Evolutionary conservation across 1,140 invertebrate species (phyloP).

Genomic region (Xylocopa sonorina): DNA sequence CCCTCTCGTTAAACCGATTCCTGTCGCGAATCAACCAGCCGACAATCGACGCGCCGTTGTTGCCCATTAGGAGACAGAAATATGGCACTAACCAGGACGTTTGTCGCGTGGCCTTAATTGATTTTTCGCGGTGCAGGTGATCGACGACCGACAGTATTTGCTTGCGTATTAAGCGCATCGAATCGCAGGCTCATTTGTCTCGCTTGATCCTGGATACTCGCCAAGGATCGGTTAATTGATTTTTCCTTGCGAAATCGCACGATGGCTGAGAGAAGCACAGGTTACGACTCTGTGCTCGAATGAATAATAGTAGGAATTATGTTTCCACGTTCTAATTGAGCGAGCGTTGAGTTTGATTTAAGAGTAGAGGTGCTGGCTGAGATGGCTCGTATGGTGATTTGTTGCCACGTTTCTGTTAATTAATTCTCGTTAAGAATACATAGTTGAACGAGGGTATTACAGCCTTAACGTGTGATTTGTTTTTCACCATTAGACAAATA

Average conservation of each 20-base stretch:
- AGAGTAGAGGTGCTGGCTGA: not conserved
- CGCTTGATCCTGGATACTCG: not conserved
- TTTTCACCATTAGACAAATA: not conserved
- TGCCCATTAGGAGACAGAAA: not conserved
- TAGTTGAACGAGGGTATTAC: not conserved
- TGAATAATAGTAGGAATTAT: not conserved
- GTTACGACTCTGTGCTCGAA: not conserved
- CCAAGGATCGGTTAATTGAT: not conserved
- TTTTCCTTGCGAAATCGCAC: not conserved
- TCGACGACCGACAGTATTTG: not conserved
- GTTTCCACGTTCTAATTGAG: not conserved
- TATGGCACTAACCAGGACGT: not conserved
- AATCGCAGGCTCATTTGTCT: conserved; percentile 2
- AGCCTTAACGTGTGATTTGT: not conserved
- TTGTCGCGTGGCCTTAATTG: not conserved
- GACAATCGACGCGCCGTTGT: not conserved
- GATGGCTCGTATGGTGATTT: not conserved
- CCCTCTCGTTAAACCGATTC: conserved; percentile 18
- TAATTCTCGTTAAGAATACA: not conserved
- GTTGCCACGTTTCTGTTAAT: not conserved
- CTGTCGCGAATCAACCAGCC: not conserved
- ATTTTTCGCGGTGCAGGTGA: not conserved
- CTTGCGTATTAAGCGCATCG: no score
- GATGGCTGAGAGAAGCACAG: no score
- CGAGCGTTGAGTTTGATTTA: not conserved